These are phyloP conservation scores for Catonia carolina DNA, from an alignment of 2,888 invertebrate genomes.

Conservation along the genomic window DNA sequence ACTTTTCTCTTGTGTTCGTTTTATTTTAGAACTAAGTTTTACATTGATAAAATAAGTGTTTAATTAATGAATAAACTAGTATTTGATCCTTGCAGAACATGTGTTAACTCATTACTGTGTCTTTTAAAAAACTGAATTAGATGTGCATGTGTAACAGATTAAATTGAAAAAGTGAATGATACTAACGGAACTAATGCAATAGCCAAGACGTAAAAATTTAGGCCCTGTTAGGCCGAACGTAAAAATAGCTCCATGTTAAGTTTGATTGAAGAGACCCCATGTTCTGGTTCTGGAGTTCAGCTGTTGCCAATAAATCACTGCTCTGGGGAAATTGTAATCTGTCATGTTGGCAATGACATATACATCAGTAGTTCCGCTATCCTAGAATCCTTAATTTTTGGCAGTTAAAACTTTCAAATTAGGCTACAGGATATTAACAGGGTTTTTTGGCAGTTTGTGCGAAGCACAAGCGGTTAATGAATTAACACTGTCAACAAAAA, in stretches of 20 bases:
- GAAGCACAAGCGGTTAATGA: background rate
- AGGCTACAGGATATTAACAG: background rate
- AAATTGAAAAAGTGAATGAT: too few relatives aligned
- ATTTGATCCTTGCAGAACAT: too few relatives aligned
- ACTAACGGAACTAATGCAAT: too few relatives aligned
- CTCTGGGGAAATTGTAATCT: conserved; percentile 10
- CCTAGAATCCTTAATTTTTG: background rate
- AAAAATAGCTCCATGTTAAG: conserved; percentile 10
- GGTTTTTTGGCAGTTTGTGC: too few relatives aligned
- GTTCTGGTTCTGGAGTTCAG: conserved; percentile 3
- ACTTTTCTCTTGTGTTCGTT: too few relatives aligned
- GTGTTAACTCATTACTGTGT: too few relatives aligned
- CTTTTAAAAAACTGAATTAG: too few relatives aligned
- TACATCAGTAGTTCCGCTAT: conserved; percentile 10
- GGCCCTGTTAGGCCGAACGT: background rate
- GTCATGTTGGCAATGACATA: conserved; percentile 13
- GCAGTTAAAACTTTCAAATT: conserved; percentile 11
- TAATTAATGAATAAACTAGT: too few relatives aligned
- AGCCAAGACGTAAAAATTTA: too few relatives aligned
- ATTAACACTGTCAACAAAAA: conserved; percentile 6
- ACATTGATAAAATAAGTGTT: too few relatives aligned
- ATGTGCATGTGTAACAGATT: too few relatives aligned
- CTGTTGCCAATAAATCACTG: conserved; percentile 17
- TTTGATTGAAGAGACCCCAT: conserved; percentile 9
- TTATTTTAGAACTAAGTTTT: too few relatives aligned